These are phyloP conservation scores for Atrichornis clamosus DNA, from an alignment of 2,113 vertebrate genomes.

Conservation along the genomic window DNA sequence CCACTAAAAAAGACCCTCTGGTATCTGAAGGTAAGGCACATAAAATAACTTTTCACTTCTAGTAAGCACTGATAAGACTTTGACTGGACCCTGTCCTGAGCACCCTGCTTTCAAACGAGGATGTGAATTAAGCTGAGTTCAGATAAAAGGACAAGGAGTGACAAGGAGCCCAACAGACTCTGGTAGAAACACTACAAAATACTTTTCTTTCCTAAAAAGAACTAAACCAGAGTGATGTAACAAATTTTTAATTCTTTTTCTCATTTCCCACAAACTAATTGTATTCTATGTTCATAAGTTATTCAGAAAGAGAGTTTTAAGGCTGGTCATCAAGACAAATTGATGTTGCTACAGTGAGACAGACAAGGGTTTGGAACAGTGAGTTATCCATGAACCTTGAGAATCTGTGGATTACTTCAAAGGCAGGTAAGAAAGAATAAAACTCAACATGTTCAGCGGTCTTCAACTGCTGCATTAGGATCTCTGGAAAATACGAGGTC, in stretches of 20 bases:
- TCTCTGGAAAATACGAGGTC: neutral
- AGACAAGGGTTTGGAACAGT: neutral
- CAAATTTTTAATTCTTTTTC: neutral
- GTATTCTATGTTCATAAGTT: neutral
- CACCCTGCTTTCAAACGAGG: neutral
- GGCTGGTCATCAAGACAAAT: neutral
- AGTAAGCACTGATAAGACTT: neutral
- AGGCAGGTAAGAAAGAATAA: neutral
- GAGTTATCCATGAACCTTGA: neutral
- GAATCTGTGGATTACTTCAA: neutral
- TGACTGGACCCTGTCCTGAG: neutral
- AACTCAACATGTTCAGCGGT: accelerated
- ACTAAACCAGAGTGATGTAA: neutral
- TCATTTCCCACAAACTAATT: neutral
- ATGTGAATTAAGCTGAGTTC: neutral
- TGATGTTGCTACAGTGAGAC: neutral
- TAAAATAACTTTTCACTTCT: neutral
- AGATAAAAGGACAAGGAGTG: neutral
- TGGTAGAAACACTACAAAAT: neutral
- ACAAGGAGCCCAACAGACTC: neutral
- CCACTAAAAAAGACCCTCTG: neutral
- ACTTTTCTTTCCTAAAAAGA: neutral
- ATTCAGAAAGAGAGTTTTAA: neutral
- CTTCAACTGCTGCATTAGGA: neutral
- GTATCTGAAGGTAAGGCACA: neutral